Evolutionary conservation across 2,113 vertebrate species (phyloP).

Genomic region (Corythaixoides concolor): DNA sequence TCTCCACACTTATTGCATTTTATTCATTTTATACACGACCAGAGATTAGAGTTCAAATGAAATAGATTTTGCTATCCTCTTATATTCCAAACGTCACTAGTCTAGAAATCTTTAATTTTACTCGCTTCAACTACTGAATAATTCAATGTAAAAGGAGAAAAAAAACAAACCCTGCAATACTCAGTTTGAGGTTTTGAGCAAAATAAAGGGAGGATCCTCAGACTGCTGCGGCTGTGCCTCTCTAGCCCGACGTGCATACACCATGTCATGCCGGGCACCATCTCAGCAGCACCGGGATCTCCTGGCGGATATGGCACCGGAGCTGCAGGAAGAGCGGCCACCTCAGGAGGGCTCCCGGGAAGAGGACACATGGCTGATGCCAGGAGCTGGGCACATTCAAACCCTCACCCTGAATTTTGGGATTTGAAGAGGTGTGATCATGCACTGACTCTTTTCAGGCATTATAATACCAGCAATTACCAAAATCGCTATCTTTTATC

Average conservation of each 20-base stretch:
- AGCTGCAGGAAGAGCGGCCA: accelerated
- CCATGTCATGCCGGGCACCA: accelerated
- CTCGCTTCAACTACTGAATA: slow-evolving; percentile 18
- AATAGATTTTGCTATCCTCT: slow-evolving; percentile 55
- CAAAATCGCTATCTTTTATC: accelerated
- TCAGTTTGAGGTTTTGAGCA: neutral
- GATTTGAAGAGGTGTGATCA: neutral
- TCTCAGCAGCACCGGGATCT: neutral
- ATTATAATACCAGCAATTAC: neutral
- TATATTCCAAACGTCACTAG: neutral
- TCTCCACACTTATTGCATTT: slow-evolving; percentile 57
- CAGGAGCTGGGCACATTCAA: neutral
- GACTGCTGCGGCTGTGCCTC: neutral
- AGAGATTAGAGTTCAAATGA: slow-evolving; percentile 69
- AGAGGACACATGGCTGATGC: neutral
- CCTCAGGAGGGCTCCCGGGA: neutral
- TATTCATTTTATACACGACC: slow-evolving; percentile 59
- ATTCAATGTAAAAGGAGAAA: slow-evolving; percentile 4
- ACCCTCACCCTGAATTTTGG: neutral
- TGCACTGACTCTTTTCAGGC: neutral
- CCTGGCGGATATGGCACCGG: accelerated
- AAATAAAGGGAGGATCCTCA: neutral
- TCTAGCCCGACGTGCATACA: neutral
- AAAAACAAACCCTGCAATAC: neutral
- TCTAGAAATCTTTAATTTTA: slow-evolving; percentile 55